These are phyloP conservation scores for Micronycteris hirsuta DNA, from an alignment of 2,113 vertebrate genomes.

Conservation along the genomic window DNA sequence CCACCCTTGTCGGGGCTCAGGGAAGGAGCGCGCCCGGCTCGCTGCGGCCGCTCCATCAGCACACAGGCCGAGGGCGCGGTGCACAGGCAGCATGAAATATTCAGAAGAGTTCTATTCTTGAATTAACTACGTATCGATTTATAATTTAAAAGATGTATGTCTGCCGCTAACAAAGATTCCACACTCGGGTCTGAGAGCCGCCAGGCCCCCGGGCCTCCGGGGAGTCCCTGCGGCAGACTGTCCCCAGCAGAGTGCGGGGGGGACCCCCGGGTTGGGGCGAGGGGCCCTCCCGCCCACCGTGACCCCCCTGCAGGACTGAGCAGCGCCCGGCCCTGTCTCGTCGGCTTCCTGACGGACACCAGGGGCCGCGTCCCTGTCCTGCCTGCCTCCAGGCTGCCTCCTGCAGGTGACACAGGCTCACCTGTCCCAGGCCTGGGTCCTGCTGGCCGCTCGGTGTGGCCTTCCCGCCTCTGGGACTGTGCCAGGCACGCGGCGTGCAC, in stretches of 20 bases:
- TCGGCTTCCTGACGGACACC: accelerated
- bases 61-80: conserved; percentile 69
- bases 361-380: accelerated
- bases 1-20: conserved; percentile 40
- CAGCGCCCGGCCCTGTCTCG: no score
- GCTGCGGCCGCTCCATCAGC: conserved; percentile 70
- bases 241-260: neutral
- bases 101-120: conserved; percentile 93
- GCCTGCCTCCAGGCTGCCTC: neutral
- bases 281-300: accelerated
- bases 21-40: conserved; percentile 59
- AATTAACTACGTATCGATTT: conserved; percentile 99
- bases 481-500: accelerated
- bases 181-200: conserved; percentile 82
- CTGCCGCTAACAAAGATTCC: conserved; percentile 84
- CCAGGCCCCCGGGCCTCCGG: conserved; percentile 81
- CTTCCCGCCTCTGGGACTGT: accelerated
- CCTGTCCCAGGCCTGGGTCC: neutral
- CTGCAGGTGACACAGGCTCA: accelerated
- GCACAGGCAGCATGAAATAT: conserved; percentile 91
- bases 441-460: accelerated
- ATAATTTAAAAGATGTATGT: conserved; percentile 98
- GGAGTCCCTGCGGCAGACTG: conserved; percentile 78
- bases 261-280: neutral
- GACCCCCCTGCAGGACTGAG: accelerated